These are phyloP conservation scores for Zygaena filipendulae DNA, from an alignment of 2,888 invertebrate species.

Conservation along the genomic window DNA sequence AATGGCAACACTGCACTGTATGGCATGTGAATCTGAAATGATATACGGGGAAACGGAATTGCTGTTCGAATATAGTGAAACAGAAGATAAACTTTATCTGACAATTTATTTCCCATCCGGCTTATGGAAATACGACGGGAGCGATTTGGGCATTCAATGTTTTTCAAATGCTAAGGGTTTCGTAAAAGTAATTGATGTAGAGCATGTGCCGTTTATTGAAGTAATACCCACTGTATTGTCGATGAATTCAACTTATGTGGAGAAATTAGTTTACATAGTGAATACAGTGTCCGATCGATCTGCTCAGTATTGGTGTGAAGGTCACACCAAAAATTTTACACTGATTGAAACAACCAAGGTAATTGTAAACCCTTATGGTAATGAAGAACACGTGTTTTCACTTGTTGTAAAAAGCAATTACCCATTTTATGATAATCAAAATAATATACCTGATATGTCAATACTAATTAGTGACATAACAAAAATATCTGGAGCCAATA, in stretches of 20 bases:
- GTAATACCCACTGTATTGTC: constrained; percentile 11
- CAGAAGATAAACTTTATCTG: constrained; percentile 41
- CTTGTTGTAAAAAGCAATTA: constrained; percentile 32
- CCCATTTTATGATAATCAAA: constrained; percentile 22
- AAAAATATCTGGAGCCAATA: constrained; percentile 37
- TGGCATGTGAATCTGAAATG: constrained; percentile 46
- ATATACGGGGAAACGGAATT: constrained; percentile 35
- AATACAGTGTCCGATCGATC: constrained; percentile 59
- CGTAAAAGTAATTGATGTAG: constrained; percentile 47
- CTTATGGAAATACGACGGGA: constrained; percentile 53
- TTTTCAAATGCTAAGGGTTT: constrained; percentile 70
- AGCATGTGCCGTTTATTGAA: constrained; percentile 32
- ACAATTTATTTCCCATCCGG: constrained; percentile 67
- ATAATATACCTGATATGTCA: constrained; percentile 22
- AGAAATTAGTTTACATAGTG: constrained; percentile 59
- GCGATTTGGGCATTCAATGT: constrained; percentile 65
- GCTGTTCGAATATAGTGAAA: constrained; percentile 35
- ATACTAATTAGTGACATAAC: constrained; percentile 26
- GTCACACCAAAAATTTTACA: constrained; percentile 61
- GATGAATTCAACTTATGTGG: constrained; percentile 19
- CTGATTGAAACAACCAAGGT: constrained; percentile 56
- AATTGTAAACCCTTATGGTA: constrained; percentile 51
- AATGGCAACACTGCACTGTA: constrained; percentile 29
- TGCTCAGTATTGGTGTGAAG: constrained; percentile 75
- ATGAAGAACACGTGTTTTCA: constrained; percentile 45